Conservation (phyloP, 2,113 vertebrate species). For the Austrofundulus limnaeus region DNA sequence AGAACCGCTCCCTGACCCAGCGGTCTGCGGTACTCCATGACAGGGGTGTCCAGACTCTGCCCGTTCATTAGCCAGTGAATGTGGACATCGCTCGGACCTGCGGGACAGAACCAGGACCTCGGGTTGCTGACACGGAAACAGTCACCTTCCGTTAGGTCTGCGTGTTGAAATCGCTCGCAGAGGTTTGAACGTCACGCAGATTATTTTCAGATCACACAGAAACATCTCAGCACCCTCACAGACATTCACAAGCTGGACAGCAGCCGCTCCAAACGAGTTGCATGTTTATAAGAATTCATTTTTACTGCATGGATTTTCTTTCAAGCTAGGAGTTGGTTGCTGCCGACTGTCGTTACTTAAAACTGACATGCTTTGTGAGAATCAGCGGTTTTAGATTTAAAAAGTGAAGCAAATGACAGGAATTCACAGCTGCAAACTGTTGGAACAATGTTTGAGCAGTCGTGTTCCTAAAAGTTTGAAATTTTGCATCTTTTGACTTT, state of each 20-base stretch:
- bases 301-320: no score
- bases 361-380: neutral
- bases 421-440: neutral
- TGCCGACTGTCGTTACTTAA: no score
- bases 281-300: no score
- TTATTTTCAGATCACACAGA: neutral
- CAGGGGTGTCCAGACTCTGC: constrained; percentile 72
- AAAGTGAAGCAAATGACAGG: neutral
- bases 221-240: no score
- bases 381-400: neutral
- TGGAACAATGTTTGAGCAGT: neutral
- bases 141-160: constrained; percentile 8
- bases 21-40: constrained; percentile 72
- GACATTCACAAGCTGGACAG: no score
- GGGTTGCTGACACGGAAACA: constrained; percentile 24
- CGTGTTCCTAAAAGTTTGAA: neutral
- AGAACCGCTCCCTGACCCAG: constrained; percentile 78
- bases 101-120: constrained; percentile 59
- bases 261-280: no score
- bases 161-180: neutral
- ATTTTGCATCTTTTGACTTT: neutral
- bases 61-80: constrained; percentile 89
- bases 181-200: neutral
- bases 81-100: constrained; percentile 84
- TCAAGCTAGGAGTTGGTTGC: no score